Base-by-base conservation (phyloP, 2,888 invertebrate species). In the Limenitis camilla region DNA sequence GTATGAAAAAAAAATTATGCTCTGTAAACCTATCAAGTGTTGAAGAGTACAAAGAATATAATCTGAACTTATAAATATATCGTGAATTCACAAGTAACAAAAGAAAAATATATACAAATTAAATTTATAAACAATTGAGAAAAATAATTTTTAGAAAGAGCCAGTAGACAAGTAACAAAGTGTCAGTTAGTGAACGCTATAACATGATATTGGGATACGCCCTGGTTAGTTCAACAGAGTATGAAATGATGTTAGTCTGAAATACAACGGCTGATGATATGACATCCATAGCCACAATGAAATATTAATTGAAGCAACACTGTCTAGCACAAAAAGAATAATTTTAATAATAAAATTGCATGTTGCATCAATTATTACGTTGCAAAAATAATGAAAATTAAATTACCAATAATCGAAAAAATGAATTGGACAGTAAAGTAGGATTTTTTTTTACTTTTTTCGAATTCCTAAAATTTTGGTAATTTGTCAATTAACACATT, bases 81-180 rank as follows among this genome's bases (percentile, higher is more conserved):
- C n/a, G n/a, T n/a, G n/a, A n/a, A n/a, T n/a, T n/a, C n/a, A n/a
- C n/a, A n/a, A n/a, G n/a, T n/a, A n/a, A n/a, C n/a, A n/a, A n/a
- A n/a, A n/a, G n/a, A n/a, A n/a, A n/a, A n/a, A n/a, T n/a, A n/a
- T n/a, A n/a, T n/a, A 43, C 33, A 47, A 19, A 40, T 45, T 33
- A 28, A 33, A 41, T 29, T 29, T 35, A 10, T 28, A 29, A 33
- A 35, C 5, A 49, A 45, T 48, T 52, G 40, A 44, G 33, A n/a
- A 31, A 49, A 41, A 32, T 44, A 46, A 50, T 56, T 47, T 44
- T 61, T n/a, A 32, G 40, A 49, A 46, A 55, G 71, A 74, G 72
- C 73, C 72, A 67, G 74, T 79, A 79, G 75, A 79, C 75, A 76
- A 79, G 82, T 81, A 82, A 78, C 74, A 79, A 78, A 75, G 71